Base-by-base conservation (phyloP, 1,140 invertebrate species). In the Tribolium madens region DNA sequence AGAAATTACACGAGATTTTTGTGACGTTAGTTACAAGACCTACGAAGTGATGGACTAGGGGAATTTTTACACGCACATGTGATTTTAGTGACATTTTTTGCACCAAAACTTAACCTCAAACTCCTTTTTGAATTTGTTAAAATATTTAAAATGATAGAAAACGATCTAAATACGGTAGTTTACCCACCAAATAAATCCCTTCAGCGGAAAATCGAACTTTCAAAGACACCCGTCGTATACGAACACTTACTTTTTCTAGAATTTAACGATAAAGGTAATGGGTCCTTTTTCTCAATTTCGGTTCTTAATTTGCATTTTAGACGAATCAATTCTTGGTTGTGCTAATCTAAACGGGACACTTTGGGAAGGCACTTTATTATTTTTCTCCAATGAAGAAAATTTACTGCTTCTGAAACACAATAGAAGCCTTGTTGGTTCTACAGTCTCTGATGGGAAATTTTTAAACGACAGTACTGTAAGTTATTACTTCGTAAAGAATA, bases 101-200 rank as follows among this genome's bases (percentile, higher is more conserved):
- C 57, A 21, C 26, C 26, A 12, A 26, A 33, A n/a, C 57, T n/a
- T 64, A 64, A 64, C 57, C 57, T 64, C 57, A 42, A 64, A 64
- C 57, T 13, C 9, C 12, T 7, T 33, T 64, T 64, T 33, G 26
- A 64, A 64, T 64, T 17, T 57, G 9, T 15, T 0, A 52, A 17
- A 10, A 14, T 15, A 3, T 31, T 10, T 7, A 52, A 21, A 52
- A 72, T 72, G 70, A 7, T 50, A 15, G 70, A 72, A 31, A 7
- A 12, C 9, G 17, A 72, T 12, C 17, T 46, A 31, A 72, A 72
- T 13, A 72, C 70, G 3, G 70, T 72, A 6, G 71, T 79, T 18
- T 81, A 78, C 48, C 78, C 81, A 14, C 82, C 82, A 1, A 83
- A 83, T 76, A 81, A 77, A 78, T 72, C 78, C 26, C 46, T 83